Percentiles rank a stretch among this genome's conserved stretches.
phyloP scores from a whole-genome alignment of 2,888 invertebrate species.

The Amblyjoppa fuscipennis region DNA sequence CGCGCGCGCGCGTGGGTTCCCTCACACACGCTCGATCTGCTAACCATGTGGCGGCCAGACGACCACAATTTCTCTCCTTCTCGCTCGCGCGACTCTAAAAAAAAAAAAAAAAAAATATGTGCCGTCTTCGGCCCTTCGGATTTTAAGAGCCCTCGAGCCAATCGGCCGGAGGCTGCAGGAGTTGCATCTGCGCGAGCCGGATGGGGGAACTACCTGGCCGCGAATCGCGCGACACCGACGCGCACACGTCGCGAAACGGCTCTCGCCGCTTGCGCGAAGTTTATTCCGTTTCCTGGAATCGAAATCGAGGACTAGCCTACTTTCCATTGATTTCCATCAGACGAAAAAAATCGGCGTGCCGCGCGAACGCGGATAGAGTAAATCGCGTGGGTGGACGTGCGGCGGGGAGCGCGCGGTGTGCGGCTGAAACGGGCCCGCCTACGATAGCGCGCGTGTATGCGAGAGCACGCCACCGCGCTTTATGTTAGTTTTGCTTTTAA shows the following conservation, averaged over 20 bases:
- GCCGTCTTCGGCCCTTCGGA: conserved; percentile 4
- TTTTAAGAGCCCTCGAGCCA: background rate
- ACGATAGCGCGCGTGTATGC: conserved; percentile 51
- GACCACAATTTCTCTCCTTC: conserved; percentile 31
- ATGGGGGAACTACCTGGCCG: background rate
- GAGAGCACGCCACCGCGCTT: conserved; percentile 53
- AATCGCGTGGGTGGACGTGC: conserved; percentile 60
- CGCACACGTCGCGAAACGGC: too few relatives aligned
- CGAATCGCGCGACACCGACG: background rate
- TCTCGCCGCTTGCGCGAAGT: background rate
- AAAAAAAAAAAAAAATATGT: background rate
- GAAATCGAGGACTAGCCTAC: background rate
- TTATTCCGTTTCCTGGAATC: conserved; percentile 51
- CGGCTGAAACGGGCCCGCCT: conserved; percentile 72
- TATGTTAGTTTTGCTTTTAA: conserved; percentile 49
- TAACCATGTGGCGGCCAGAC: conserved; percentile 66
- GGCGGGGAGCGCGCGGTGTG: conserved; percentile 10
- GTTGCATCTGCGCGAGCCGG: background rate
- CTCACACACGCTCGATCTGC: conserved; percentile 9
- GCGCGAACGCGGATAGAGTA: conserved; percentile 42
- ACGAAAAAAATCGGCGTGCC: conserved; percentile 50
- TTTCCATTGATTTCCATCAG: conserved; percentile 63
- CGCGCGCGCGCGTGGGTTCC: conserved; percentile 41
- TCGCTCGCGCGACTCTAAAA: conserved; percentile 14
- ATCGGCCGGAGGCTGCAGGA: background rate